A percentile compares a stretch with the other conserved stretches of the same genome.
phyloP scores from a whole-genome alignment of 2,888 invertebrate genomes.

The Fragum sueziense region DNA sequence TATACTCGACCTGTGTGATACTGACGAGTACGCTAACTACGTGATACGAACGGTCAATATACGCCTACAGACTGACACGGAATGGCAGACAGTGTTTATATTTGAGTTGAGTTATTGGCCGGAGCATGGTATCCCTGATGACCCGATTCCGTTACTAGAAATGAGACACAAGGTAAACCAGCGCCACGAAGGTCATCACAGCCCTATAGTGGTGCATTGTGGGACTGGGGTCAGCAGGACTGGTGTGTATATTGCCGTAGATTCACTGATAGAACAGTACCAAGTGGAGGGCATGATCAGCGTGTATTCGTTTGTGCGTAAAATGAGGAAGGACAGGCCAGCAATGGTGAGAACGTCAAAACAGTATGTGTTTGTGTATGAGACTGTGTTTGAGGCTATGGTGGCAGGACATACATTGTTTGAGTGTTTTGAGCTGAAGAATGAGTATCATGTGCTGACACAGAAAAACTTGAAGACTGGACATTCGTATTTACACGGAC shows the following conservation, averaged over 20 bases:
- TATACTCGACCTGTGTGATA: constrained; percentile 92
- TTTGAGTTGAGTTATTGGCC: constrained; percentile 81
- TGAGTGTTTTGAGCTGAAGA: constrained; percentile 72
- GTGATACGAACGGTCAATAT: constrained; percentile 83
- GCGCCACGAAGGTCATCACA: constrained; percentile 58
- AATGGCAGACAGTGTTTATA: constrained; percentile 62
- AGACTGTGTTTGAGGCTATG: constrained; percentile 79
- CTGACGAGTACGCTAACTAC: constrained; percentile 95
- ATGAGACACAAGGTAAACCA: constrained; percentile 70
- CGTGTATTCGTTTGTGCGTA: constrained; percentile 75
- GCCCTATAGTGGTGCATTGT: constrained; percentile 80
- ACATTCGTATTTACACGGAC: constrained; percentile 75
- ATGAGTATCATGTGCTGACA: constrained; percentile 68
- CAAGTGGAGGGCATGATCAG: constrained; percentile 77
- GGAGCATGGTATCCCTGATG: constrained; percentile 78
- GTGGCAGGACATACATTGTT: constrained; percentile 73
- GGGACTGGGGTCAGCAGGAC: constrained; percentile 81
- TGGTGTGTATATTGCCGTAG: constrained; percentile 80
- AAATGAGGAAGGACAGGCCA: constrained; percentile 76
- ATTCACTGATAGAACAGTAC: constrained; percentile 79
- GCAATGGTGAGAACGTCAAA: constrained; percentile 80
- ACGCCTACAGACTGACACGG: constrained; percentile 50
- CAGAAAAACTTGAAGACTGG: constrained; percentile 72
- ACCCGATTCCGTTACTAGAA: constrained; percentile 79
- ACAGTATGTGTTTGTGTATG: constrained; percentile 81